Conservation (phyloP, 2,113 vertebrate genomes). For the Todiramphus chloris region DNA sequence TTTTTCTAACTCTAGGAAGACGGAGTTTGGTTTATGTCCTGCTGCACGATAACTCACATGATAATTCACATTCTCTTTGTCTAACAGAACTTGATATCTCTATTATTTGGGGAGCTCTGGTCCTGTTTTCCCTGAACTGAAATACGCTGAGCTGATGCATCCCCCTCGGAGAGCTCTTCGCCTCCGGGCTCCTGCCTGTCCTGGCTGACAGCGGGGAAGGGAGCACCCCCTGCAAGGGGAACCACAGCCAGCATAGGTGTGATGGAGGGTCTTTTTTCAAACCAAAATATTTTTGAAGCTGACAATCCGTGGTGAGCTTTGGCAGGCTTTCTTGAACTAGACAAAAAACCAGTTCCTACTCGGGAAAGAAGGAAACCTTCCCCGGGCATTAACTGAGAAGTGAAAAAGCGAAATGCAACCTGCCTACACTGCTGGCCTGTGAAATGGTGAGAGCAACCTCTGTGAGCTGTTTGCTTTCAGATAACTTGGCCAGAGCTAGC, state of each 20-base stretch:
- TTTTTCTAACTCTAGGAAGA: conserved; percentile 50
- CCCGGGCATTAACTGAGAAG: background rate
- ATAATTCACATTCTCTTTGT: conserved; percentile 45
- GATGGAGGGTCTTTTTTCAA: background rate
- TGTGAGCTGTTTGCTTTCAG: background rate
- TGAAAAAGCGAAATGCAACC: conserved; percentile 32
- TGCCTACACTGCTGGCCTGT: background rate
- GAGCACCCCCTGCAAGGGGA: background rate
- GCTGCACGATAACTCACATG: conserved; percentile 40
- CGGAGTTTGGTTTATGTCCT: conserved; percentile 52
- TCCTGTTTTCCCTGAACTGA: background rate
- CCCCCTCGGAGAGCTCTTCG: background rate
- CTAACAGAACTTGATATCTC: conserved; percentile 44
- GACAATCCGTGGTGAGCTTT: background rate
- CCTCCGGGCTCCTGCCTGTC: background rate
- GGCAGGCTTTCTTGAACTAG: background rate
- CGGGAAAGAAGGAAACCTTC: conserved; percentile 16
- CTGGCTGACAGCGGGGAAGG: background rate
- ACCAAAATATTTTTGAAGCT: background rate
- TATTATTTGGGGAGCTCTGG: conserved; percentile 26
- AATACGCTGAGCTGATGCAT: background rate
- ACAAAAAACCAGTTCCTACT: conserved; percentile 12
- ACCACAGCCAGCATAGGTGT: background rate
- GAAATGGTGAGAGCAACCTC: background rate
- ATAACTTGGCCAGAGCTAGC: background rate